These are phyloP conservation scores for Operophtera brumata DNA, from an alignment of 2,888 invertebrate genomes.

Conservation along the genomic window DNA sequence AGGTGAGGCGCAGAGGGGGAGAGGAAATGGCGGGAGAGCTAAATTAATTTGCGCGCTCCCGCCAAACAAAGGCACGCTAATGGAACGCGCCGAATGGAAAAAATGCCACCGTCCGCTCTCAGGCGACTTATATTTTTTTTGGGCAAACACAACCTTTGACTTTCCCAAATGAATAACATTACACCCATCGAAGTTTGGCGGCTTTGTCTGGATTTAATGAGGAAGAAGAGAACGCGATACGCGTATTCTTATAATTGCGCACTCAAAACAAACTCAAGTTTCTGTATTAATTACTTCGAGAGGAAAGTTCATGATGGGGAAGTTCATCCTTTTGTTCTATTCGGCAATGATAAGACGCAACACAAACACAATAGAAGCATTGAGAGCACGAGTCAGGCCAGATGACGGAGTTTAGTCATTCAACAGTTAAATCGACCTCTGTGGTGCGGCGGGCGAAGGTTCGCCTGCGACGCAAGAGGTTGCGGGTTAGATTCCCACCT, in stretches of 20 bases:
- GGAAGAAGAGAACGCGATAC: constrained; percentile 65
- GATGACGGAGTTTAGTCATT: not conserved
- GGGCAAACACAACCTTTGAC: constrained; percentile 79
- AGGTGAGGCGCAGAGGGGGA: constrained; percentile 56
- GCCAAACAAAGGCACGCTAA: constrained; percentile 82
- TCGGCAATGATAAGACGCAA: not conserved
- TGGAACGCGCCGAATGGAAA: constrained; percentile 81
- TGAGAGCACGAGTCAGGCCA: not conserved
- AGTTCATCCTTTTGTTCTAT: constrained; percentile 37
- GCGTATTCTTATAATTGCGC: constrained; percentile 60
- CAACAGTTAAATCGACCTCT: not conserved
- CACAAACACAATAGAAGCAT: not conserved
- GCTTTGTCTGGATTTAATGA: constrained; percentile 74
- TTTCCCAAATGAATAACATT: constrained; percentile 79
- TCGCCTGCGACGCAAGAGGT: too few relatives aligned
- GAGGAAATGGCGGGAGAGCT: constrained; percentile 80
- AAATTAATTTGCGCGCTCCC: constrained; percentile 81
- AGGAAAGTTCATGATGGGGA: constrained; percentile 50
- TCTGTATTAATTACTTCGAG: constrained; percentile 61
- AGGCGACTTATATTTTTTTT: constrained; percentile 67
- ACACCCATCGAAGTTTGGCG: constrained; percentile 72
- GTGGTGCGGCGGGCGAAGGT: too few relatives aligned
- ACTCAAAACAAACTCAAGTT: constrained; percentile 59
- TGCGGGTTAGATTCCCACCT: too few relatives aligned
- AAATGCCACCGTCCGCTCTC: constrained; percentile 81